Percentiles rank a stretch among this genome's conserved stretches.
Conservation (phyloP, 1,140 invertebrate genomes). For the Odontomachus brunneus region DNA sequence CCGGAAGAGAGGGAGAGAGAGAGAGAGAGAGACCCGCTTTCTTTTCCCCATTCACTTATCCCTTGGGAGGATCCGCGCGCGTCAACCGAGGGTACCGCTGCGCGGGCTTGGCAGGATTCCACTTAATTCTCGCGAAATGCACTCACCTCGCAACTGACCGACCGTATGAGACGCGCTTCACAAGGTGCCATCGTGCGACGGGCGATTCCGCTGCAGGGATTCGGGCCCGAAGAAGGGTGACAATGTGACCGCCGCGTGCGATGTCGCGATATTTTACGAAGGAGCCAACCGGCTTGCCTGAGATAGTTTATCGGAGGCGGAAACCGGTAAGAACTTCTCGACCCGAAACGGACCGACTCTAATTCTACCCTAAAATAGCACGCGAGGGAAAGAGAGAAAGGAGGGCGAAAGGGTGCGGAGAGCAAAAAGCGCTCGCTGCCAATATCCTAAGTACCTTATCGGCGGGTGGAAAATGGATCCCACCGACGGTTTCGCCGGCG, state of each 20-base stretch:
- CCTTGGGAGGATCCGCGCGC: slow-evolving; percentile 51
- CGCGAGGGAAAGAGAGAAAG: slow-evolving; percentile 25
- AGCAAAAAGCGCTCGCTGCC: slow-evolving; percentile 6
- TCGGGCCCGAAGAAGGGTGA: too few species aligned
- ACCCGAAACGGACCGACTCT: too few species aligned
- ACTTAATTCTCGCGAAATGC: slow-evolving; percentile 62
- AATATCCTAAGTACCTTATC: slow-evolving; percentile 67
- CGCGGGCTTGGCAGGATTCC: slow-evolving; percentile 61
- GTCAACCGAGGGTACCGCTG: slow-evolving; percentile 54
- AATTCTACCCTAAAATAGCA: not conserved
- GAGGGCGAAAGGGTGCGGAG: not conserved
- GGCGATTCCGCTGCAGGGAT: too few species aligned
- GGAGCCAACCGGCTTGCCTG: too few species aligned
- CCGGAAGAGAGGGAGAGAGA: slow-evolving; percentile 58
- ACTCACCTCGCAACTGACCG: slow-evolving; percentile 36
- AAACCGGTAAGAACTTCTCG: too few species aligned
- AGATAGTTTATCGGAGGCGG: too few species aligned
- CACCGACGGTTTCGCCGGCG: slow-evolving; percentile 65
- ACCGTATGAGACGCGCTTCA: not conserved
- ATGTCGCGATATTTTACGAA: too few species aligned
- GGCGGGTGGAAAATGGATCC: slow-evolving; percentile 75
- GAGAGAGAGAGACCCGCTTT: not conserved
- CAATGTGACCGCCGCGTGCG: too few species aligned
- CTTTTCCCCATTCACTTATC: slow-evolving; percentile 71
- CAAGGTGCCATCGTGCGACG: not conserved